Evolutionary conservation across 2,113 vertebrate species (phyloP).

Genomic region (Pseudorhombus dupliciocellatus): DNA sequence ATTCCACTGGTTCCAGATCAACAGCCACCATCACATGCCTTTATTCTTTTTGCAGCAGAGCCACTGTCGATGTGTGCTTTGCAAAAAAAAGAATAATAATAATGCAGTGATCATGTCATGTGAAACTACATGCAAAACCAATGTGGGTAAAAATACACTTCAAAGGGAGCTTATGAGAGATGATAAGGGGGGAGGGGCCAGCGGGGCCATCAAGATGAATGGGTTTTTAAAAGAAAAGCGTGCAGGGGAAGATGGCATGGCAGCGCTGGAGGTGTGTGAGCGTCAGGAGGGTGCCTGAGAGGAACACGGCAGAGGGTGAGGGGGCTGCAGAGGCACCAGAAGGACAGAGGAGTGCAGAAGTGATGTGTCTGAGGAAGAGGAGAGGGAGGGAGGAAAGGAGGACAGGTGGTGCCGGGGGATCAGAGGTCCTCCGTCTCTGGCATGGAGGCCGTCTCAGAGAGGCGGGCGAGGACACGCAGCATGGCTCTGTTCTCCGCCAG

Average conservation of each 20-base stretch:
- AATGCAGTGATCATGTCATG: conserved; percentile 13
- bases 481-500: conserved; percentile 95
- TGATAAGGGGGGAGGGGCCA: conserved; percentile 7
- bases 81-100: no score
- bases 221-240: conserved; percentile 13
- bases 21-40: background rate
- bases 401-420: conserved; percentile 52
- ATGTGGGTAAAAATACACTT: conserved; percentile 54
- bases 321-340: background rate
- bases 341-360: background rate
- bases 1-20: conserved; percentile 4
- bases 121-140: conserved; percentile 23
- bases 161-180: conserved; percentile 44
- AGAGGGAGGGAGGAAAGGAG: background rate
- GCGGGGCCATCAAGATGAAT: conserved; percentile 19
- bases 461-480: conserved; percentile 89
- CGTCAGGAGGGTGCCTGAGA: conserved; percentile 15
- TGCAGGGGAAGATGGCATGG: conserved; percentile 18
- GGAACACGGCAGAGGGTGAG: background rate
- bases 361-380: background rate
- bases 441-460: conserved; percentile 86
- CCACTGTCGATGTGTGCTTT: background rate
- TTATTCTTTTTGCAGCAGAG: background rate
- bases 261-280: conserved; percentile 13
- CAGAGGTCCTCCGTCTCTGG: conserved; percentile 92